Evolutionary conservation across 2,797 vertebrate genomes (phyloP), one percentile per base, ranked within the genome.

Genomic region (Hypotaenidia philippensis): DNA sequence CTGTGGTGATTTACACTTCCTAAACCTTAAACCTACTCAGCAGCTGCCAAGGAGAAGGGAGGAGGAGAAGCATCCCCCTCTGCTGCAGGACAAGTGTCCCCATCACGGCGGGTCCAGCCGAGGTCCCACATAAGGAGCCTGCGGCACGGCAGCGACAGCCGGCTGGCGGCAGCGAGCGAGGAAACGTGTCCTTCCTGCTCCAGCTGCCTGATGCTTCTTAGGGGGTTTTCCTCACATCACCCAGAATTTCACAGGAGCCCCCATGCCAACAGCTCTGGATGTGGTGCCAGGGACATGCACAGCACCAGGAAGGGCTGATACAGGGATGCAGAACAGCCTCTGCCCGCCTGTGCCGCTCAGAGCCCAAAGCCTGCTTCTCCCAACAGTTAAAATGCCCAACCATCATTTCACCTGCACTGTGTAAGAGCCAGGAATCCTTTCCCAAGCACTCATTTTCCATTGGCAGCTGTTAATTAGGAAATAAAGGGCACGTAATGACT

Each of bases 381-480:
- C 0, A 6, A 18, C 22, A 19, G 49, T 44, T 34, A 3, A 40
- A 53, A 16, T 0, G 11, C 7, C 18, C 4, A 55, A 19, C 32
- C 1, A 4, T 16, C 25, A 27, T 26, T 72, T 31, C 36, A 22
- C 57, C 70, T 5, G 29, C 31, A 5, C 19, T 38, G 40, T 21
- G 57, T 44, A 45, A 18, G 60, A 78, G 16, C 1, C 2, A 15
- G 27, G 47, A 82, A 40, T 29, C 11, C 57, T 57, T 88, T 71
- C 72, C 27, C 2, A 5, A 57, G 38, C n/a, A 77, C 64, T 68
- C 29, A 8, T 70, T 83, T 65, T 14, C 50, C 60, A 32, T 5
- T 38, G 71, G 19, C 6, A 66, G 17, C 72, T 44, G 72, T 26
- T 87, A 92, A 93, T 88, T 81, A 80, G 70, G 22, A 77, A 77